phyloP scores from a whole-genome alignment of 1,140 invertebrate genomes.

The Platyura marginata region DNA sequence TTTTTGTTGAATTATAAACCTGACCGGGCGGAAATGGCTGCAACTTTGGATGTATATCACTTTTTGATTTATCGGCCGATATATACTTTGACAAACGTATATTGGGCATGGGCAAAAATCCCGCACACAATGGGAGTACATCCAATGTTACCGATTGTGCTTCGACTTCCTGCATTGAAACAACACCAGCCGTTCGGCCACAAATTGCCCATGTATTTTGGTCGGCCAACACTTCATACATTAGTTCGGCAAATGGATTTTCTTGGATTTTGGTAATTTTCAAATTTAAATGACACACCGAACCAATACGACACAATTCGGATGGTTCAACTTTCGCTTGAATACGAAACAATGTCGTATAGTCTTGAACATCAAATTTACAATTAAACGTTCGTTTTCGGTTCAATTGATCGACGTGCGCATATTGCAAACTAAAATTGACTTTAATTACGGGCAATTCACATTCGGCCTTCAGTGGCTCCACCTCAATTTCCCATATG shows the following conservation, averaged over 20 bases:
- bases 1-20: conserved; percentile 75
- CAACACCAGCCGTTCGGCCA: conserved; percentile 67
- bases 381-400: conserved; percentile 29
- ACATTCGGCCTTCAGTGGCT: conserved; percentile 27
- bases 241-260: conserved; percentile 39
- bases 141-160: conserved; percentile 63
- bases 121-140: conserved; percentile 77
- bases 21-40: conserved; percentile 73
- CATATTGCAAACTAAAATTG: conserved; percentile 47
- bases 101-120: conserved; percentile 71
- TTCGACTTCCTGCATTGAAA: conserved; percentile 51
- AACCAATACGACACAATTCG: conserved; percentile 75
- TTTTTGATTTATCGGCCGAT: conserved; percentile 47
- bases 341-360: conserved; percentile 64
- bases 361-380: conserved; percentile 36
- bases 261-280: conserved; percentile 38
- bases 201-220: conserved; percentile 84
- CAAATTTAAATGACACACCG: conserved; percentile 68
- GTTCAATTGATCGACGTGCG: conserved; percentile 28
- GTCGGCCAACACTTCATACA: conserved; percentile 86
- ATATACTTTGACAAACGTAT: conserved; percentile 85
- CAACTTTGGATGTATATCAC: conserved; percentile 49
- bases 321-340: conserved; percentile 60
- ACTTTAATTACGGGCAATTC: conserved; percentile 40
- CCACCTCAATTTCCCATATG: conserved; percentile 63